phyloP scores from a whole-genome alignment of 1,140 invertebrate species.

The Drosophila navojoa region DNA sequence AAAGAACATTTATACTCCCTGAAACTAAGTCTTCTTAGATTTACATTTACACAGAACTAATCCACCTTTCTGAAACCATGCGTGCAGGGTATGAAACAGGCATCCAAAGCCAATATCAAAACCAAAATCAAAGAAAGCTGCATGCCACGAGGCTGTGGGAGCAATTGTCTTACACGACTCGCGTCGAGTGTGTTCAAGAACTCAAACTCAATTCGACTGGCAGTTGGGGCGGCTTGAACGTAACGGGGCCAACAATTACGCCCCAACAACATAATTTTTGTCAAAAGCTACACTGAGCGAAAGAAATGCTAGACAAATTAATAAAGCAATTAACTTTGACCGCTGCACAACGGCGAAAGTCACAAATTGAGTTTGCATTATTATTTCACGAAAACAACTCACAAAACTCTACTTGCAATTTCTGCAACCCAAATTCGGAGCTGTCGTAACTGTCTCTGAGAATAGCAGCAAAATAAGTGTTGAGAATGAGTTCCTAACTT shows the following conservation, averaged over 20 bases:
- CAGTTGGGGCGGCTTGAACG: background rate
- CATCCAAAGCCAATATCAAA: constrained; percentile 44
- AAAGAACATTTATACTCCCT: no score
- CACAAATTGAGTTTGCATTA: constrained; percentile 53
- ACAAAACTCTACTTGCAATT: constrained; percentile 53
- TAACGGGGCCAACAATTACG: constrained; percentile 76
- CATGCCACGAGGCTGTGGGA: constrained; percentile 63
- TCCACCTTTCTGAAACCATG: no score
- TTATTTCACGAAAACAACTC: constrained; percentile 45
- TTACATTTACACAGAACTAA: no score
- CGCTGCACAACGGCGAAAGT: constrained; percentile 51
- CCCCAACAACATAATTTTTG: constrained; percentile 66
- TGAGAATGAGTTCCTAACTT: background rate
- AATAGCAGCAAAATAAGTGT: no score
- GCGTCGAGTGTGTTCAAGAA: constrained; percentile 59
- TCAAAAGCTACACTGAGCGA: constrained; percentile 53
- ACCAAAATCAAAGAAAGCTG: constrained; percentile 57
- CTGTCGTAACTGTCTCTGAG: background rate
- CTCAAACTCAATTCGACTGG: constrained; percentile 16
- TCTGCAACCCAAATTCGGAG: constrained; percentile 51
- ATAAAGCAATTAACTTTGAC: constrained; percentile 62
- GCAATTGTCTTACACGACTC: constrained; percentile 58
- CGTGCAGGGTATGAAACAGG: background rate
- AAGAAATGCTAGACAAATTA: constrained; percentile 48
- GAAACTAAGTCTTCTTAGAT: no score